Base-by-base conservation (phyloP, 2,797 vertebrate species). In the Myripristis jacobus region DNA sequence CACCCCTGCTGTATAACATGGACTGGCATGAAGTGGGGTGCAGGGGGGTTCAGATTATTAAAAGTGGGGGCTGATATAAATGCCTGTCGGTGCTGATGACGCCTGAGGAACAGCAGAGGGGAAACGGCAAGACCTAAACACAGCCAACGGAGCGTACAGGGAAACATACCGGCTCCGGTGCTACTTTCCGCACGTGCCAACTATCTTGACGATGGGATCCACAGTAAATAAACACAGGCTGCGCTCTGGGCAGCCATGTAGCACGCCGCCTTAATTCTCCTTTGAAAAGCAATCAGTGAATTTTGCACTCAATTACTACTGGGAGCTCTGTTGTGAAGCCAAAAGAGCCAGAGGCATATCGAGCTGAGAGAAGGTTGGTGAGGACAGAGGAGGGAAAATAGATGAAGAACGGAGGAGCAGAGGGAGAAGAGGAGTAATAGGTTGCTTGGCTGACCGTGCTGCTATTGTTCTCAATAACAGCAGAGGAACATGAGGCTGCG, bases 251-350 rank as follows among this genome's bases (percentile, higher is more conserved):
- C 83, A 79, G 88, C 77, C 61, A 25, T 58, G 80, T 82, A 75
- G 79, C 71, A 58, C 75, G 25, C 73, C 80, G 80, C 80, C 84
- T 79, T 83, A 59, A 73, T 76, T 80, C 81, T 70, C 81, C 83
- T 90, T 88, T 88, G 82, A 89, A 92, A 88, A 72, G 87, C 87
- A 92, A 91, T 91, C 88, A 87, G 86, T 63, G 77, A 75, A 84
- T 89, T 91, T 90, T 90, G 71, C 86, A 89, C 83, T 90, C 82
- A 87, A 87, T 91, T 90, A 86, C 66, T 38, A 55, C 59, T 56
- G 46, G 77, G 61, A 82, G 75, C 67, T 57, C 60, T 59, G 67
- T 75, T 60, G 76, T 66, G 38, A 53, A 70, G 87, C 84, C 84
- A 90, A 83, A 60, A 70, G 52, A 24, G 41, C 71, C 13, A 0